Percentiles rank a stretch among this genome's conserved stretches.
These are phyloP conservation scores for Hozukius guyotensis DNA, from an alignment of 2,797 vertebrate species.

Conservation along the genomic window DNA sequence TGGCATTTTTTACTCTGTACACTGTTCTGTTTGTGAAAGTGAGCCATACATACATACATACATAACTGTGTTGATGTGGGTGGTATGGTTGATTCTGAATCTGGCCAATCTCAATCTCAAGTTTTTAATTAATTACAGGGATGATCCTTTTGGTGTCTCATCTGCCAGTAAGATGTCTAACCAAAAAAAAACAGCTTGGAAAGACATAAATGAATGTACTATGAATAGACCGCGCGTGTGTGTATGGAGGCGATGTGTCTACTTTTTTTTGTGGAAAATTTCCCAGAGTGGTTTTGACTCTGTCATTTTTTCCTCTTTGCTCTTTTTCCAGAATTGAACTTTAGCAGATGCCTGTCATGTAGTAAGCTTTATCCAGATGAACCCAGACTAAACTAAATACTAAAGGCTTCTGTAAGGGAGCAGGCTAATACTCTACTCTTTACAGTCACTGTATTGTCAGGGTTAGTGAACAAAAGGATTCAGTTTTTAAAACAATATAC, in stretches of 20 bases:
- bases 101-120: background rate
- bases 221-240: slow-evolving; percentile 26
- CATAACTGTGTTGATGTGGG: background rate
- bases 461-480: too few species aligned
- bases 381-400: background rate
- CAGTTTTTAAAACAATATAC: background rate
- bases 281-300: slow-evolving; percentile 43
- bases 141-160: background rate
- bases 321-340: slow-evolving; percentile 18
- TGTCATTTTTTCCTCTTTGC: slow-evolving; percentile 39
- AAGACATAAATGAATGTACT: slow-evolving; percentile 9
- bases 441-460: too few species aligned
- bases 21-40: background rate
- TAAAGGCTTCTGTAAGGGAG: background rate
- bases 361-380: background rate
- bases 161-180: background rate
- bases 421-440: too few species aligned
- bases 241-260: slow-evolving; percentile 9
- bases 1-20: background rate
- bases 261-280: slow-evolving; percentile 45
- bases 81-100: background rate
- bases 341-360: slow-evolving; percentile 4
- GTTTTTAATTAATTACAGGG: background rate
- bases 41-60: background rate
- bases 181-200: background rate